Base-by-base conservation (phyloP, 2,888 invertebrate genomes). In the Coenonympha glycerion region DNA sequence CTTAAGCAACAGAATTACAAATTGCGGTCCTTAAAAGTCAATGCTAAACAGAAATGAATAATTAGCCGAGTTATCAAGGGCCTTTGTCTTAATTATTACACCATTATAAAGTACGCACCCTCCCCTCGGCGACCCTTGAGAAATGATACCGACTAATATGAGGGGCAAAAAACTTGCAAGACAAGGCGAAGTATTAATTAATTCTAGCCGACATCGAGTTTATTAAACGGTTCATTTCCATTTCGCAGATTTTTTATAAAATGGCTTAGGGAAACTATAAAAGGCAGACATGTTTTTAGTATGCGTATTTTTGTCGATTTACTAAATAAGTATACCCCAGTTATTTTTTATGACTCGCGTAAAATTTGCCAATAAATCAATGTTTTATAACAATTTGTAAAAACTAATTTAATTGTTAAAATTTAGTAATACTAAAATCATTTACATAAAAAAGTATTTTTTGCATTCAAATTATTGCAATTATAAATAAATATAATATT, bases 221-320 rank as follows among this genome's bases (percentile, higher is more conserved):
- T 79, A 79, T 82, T 76, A 85, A 79, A 76, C 75, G 76, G 74
- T 81, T 79, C 79, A 84, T 86, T 87, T 85, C 74, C 78, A 79
- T 82, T 80, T 78, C 75, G 71, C 69, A 69, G 68, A 66, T 75
- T 73, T 74, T 67, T 65, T 58, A 58, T 53, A 61, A 65, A 66
- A 69, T 68, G 48, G 28, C 40, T 58, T 28, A 56, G 53, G 48
- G 31, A 45, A 37, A 21, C 13, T 13, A 67, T 66, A 67, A 24
- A 18, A 21, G 6, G 13, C 3, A n/a, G 31, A 13, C 16, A 18
- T 24, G 13, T 6, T 31, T 31, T 15, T 4, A 5, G 1, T 15
- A 11, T 6, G 2, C 13, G 11, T 15, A 11, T 2, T 6, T n/a
- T n/a, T n/a, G n/a, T n/a, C n/a, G n/a, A 30, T 11, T 5, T 15